Percentiles rank a stretch among this genome's conserved stretches.
phyloP scores from a whole-genome alignment of 2,113 vertebrate genomes.

The Neotoma lepida region DNA sequence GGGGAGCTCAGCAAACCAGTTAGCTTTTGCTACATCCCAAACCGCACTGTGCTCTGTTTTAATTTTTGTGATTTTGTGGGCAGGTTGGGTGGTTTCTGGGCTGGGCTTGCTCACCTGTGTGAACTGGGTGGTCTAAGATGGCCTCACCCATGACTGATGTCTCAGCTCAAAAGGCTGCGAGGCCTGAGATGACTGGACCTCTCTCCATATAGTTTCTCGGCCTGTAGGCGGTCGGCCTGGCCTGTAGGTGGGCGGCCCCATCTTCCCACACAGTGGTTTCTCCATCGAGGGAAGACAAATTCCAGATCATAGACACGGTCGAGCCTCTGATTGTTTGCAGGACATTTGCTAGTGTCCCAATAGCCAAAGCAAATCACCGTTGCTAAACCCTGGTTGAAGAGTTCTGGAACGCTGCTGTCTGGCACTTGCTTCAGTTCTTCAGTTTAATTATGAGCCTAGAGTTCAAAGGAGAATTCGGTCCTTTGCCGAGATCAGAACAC shows the following conservation, averaged over 20 bases:
- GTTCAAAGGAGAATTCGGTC: constrained; percentile 22
- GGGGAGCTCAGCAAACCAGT: not conserved
- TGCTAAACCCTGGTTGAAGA: not conserved
- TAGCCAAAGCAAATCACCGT: not conserved
- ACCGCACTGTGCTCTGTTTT: not conserved
- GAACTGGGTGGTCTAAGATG: not conserved
- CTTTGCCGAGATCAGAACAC: not conserved
- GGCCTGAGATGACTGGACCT: not conserved
- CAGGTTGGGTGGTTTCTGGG: not conserved
- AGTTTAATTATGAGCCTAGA: not conserved
- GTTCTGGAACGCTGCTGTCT: not conserved
- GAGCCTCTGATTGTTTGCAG: not conserved
- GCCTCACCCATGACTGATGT: not conserved
- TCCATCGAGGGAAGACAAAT: too few species aligned
- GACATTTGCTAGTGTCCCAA: not conserved
- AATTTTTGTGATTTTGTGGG: not conserved
- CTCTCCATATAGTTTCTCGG: not conserved
- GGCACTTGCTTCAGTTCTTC: constrained; percentile 1
- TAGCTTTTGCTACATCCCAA: not conserved
- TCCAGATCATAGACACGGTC: not conserved
- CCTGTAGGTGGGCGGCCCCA: not conserved
- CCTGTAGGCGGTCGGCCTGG: not conserved
- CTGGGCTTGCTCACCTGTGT: not conserved
- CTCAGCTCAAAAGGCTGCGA: not conserved
- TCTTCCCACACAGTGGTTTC: not conserved